A percentile compares a stretch with the other conserved stretches of the same genome.
phyloP scores from a whole-genome alignment of 1,140 invertebrate genomes.

The Drosophila mojavensis region DNA sequence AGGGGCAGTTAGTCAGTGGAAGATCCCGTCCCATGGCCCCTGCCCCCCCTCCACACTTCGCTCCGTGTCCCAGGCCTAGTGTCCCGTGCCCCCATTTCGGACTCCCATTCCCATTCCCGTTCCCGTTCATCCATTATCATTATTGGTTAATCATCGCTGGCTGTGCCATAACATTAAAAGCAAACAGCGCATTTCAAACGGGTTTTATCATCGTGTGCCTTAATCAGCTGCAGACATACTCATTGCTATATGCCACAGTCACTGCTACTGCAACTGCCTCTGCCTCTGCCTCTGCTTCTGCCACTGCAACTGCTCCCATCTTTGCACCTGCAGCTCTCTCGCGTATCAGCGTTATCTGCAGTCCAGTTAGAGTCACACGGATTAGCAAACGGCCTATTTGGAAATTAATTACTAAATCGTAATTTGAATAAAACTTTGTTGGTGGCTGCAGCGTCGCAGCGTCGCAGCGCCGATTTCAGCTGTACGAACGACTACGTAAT shows the following conservation, averaged over 20 bases:
- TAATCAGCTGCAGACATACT: constrained; percentile 47
- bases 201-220: constrained; percentile 59
- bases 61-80: background rate
- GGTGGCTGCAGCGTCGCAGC: constrained; percentile 49
- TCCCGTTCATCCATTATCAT: constrained; percentile 51
- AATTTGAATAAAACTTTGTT: constrained; percentile 78
- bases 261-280: constrained; percentile 1
- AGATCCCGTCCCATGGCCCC: background rate
- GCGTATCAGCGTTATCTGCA: constrained; percentile 2
- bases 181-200: constrained; percentile 68
- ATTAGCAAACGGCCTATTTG: constrained; percentile 55
- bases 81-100: background rate
- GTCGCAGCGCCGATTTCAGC: constrained; percentile 4
- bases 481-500: constrained; percentile 58
- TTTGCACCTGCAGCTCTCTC: background rate
- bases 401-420: constrained; percentile 74
- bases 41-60: background rate
- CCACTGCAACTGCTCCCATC: background rate
- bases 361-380: constrained; percentile 46
- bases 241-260: background rate
- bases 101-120: background rate
- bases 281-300: constrained; percentile 1
- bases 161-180: constrained; percentile 61
- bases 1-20: constrained; percentile 17
- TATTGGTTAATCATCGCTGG: constrained; percentile 74